These are phyloP conservation scores for Perithous albicinctus DNA, from an alignment of 2,888 invertebrate genomes.

Conservation along the genomic window DNA sequence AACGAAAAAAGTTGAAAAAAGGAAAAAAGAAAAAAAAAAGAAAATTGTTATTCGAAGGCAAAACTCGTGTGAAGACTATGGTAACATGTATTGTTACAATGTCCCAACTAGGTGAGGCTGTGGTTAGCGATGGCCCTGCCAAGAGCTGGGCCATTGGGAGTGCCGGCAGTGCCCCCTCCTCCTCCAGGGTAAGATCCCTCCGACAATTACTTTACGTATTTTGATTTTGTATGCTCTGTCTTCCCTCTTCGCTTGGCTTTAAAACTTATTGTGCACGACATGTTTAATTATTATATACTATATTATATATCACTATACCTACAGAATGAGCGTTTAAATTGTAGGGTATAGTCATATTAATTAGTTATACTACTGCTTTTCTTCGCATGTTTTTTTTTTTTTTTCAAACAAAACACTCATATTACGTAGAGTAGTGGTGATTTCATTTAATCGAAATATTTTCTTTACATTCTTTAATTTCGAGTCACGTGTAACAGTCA, in stretches of 20 bases:
- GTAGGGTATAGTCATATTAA: slow-evolving; percentile 55
- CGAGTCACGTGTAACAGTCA: not conserved
- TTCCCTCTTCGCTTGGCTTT: slow-evolving; percentile 84
- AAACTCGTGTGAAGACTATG: slow-evolving; percentile 75
- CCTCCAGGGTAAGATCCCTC: slow-evolving; percentile 88
- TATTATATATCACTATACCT: slow-evolving; percentile 70
- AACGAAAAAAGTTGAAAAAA: not conserved
- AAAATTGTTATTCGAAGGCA: slow-evolving; percentile 54
- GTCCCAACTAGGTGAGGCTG: slow-evolving; percentile 85
- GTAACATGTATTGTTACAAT: slow-evolving; percentile 84
- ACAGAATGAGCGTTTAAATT: slow-evolving; percentile 30
- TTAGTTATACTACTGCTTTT: slow-evolving; percentile 60
- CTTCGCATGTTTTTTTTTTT: slow-evolving; percentile 63
- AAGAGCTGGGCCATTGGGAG: slow-evolving; percentile 85
- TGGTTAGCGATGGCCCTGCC: slow-evolving; percentile 85
- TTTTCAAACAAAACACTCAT: slow-evolving; percentile 44
- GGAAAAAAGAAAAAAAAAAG: slow-evolving; percentile 42
- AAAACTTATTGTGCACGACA: slow-evolving; percentile 81
- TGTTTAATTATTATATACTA: slow-evolving; percentile 72
- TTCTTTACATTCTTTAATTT: slow-evolving; percentile 6
- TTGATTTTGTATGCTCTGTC: slow-evolving; percentile 83
- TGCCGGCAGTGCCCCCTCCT: slow-evolving; percentile 85
- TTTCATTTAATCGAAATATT: slow-evolving; percentile 38
- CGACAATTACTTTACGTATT: slow-evolving; percentile 82
- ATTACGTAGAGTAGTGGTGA: slow-evolving; percentile 58